Base-by-base conservation (phyloP, 2,888 invertebrate genomes). In the Thereva unica region DNA sequence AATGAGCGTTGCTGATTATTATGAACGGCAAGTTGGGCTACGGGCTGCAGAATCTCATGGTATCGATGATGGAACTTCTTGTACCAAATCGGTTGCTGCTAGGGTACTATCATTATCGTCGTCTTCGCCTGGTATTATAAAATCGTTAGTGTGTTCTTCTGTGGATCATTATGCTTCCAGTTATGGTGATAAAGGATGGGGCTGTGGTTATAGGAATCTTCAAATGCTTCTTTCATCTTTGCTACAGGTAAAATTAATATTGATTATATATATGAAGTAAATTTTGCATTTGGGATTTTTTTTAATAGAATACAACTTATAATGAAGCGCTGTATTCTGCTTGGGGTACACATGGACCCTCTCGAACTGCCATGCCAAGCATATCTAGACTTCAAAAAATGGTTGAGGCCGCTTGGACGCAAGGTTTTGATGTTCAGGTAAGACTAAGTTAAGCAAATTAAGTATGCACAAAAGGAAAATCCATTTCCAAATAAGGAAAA, bases 201-300 rank as follows among this genome's bases (percentile, higher is more conserved):
- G 95, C 2, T 95, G 95, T 76, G 95, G 95, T 0, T 95, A 94
- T 78, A 83, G 95, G 74, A 94, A 95, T 81, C 88, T 92, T 81
- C 95, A 95, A 79, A 95, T 95, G 94, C 82, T 95, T 74, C 84
- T 95, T n/a, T 93, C 93, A 0, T 90, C 91, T 3, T 83, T 95
- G 56, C 82, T 90, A 70, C 83, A 84, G 64, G 73, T 73, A 68
- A 45, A 34, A 41, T 38, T 44, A 10, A 10, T 47, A 61, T 55
- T 37, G 8, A 6, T 37, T 8, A 34, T 40, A 23, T 61, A 5
- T 47, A 38, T 3, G 1, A 4, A 2, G 38, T n/a, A 23, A 45
- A 9, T 50, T 66, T 64, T 54, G 10, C 34, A 5, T 44, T 53
- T 61, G 50, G n/a, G 34, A 47, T 9, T 8, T 44, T 45, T 66